Evolutionary conservation across 2,797 vertebrate genomes (phyloP).

Genomic region (Glossophaga mutica): DNA sequence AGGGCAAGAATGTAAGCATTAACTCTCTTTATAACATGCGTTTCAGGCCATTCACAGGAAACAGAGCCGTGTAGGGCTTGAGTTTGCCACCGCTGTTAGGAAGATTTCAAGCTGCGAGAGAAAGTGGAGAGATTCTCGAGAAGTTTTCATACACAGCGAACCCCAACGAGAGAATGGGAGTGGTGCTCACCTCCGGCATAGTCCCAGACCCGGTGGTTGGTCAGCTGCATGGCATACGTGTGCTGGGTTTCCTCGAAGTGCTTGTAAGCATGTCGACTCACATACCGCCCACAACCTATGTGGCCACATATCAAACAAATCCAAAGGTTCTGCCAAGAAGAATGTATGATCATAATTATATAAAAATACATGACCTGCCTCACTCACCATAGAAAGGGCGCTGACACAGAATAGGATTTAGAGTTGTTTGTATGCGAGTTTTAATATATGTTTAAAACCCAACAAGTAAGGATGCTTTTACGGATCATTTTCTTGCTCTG

Average conservation of each 20-base stretch:
- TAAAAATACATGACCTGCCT: background rate
- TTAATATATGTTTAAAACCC: background rate
- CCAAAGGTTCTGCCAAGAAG: constrained; percentile 92
- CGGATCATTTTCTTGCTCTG: background rate
- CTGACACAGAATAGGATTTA: background rate
- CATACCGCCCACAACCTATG: constrained; percentile 96
- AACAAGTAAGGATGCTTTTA: background rate
- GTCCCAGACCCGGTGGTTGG: constrained; percentile 98
- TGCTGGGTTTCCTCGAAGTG: constrained; percentile 99
- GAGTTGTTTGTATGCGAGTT: background rate
- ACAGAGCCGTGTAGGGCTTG: background rate
- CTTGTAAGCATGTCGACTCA: constrained; percentile 96
- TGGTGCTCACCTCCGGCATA: constrained; percentile 91
- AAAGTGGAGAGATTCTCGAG: background rate
- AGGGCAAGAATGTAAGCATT: background rate
- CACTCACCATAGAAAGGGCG: background rate
- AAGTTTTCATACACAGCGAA: background rate
- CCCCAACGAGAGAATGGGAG: background rate
- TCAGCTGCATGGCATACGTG: constrained; percentile 98
- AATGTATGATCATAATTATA: background rate
- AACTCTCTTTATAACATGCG: background rate
- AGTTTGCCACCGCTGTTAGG: background rate
- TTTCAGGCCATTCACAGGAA: background rate
- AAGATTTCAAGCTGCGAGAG: background rate
- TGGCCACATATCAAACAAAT: constrained; percentile 98